Evolutionary conservation across 64 coral and sea anemone species (phyloP), one percentile per base, ranked within the genome.

Genomic region (Dendrophyllia cribrosa): DNA sequence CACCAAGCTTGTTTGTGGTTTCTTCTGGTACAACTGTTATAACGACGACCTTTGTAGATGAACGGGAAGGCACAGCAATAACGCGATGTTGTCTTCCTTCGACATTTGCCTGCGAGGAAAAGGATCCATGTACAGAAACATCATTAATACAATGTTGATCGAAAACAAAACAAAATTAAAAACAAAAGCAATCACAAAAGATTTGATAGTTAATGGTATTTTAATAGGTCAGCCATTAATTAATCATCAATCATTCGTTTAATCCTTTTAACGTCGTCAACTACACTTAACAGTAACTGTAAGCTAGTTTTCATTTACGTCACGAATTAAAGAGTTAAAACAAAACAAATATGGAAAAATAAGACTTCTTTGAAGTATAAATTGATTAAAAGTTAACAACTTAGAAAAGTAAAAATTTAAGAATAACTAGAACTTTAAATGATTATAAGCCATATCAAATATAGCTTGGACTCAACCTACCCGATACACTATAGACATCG

Each of bases 1-100:
- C 91, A 92, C 91, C 91, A 92, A 63, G 72, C 44, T 46, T 43
- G 53, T 16, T 45, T 53, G 58, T 74, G 34, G 11, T 52, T 13
- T 11, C 44, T 77, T 62, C 23, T 86, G 16, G 71, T 87, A 53
- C 91, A 93, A 26, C 79, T 86, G 43, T 74, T 76, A 21, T 93
- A 93, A 43, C 53, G 59, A 12, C 55, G 55, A 2, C 82, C 91
- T 51, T n/a, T 62, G 83, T 93, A 93, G 68, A 77, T 78, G 34
- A 93, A 93, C 22, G 91, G 82, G 81, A 93, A 93, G 1, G 74
- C 44, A 20, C 91, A 93, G 62, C 91, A 93, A 10, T 93, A 68
- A 52, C 82, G 79, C 4, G 72, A 61, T 6, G 65, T 79, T 34
- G 88, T 79, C 22, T 23, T 88, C 14, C 56, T 59, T 74, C 86